Base-by-base conservation (phyloP, 2,888 invertebrate genomes). In the Blastobasis adustella region DNA sequence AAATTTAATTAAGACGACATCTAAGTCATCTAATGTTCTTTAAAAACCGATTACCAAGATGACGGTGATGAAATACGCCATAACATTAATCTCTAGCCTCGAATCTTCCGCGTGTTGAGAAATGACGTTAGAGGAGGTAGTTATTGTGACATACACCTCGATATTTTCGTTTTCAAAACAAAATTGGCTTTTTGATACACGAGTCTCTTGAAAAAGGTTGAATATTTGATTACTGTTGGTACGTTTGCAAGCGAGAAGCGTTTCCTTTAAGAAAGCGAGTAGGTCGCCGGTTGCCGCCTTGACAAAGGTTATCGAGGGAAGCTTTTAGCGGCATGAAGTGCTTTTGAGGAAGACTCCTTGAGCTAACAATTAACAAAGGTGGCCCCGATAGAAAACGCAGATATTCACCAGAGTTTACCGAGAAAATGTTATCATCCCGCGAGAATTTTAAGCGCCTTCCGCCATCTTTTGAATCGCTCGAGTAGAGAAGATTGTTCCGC, bases 271-370 rank as follows among this genome's bases (percentile, higher is more conserved):
- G 48, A 53, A 56, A 51, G 41, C 48, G 49, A 23, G 47, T 37
- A 54, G 46, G 45, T 41, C 45, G 52, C 49, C 54, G 46, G 47
- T 48, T 54, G 52, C 49, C 37, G 36, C 51, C 51, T 47, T 49
- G 37, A 47, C 48, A 64, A 67, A 66, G 66, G 63, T 70, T 73
- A 73, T 71, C 67, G 61, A 63, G 62, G 68, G 68, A 61, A 66
- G 68, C 72, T 73, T 71, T 61, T 73, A 71, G 71, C 74, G 67
- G 62, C 63, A 74, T 71, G 75, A 76, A 77, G 76, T 69, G 68
- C 69, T 67, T 71, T 73, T 66, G 63, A 72, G 63, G 62, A 71
- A 67, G 65, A 61, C 71, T 61, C 58, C 49, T 58, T 58, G 58
- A 66, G 38, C 41, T 66, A 68, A 72, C 70, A 76, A 72, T 69